These are phyloP conservation scores for Epirrita christyi DNA, from an alignment of 2,888 invertebrate genomes.

Conservation along the genomic window DNA sequence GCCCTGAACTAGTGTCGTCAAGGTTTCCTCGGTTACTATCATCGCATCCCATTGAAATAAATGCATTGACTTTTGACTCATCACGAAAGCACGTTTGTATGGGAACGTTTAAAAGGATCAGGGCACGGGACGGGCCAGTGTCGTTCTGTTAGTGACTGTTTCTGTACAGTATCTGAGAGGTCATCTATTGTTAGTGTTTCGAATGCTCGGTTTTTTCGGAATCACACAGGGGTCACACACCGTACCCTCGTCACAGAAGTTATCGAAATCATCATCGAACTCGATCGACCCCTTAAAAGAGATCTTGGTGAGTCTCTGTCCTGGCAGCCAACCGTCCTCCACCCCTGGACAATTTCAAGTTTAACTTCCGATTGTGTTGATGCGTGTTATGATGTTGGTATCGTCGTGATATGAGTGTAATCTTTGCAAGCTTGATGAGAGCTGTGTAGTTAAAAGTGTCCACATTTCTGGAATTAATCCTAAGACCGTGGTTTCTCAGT, in stretches of 20 bases:
- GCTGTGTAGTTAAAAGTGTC: slow-evolving; percentile 43
- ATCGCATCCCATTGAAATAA: background rate
- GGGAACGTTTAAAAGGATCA: slow-evolving; percentile 34
- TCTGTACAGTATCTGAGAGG: slow-evolving; percentile 55
- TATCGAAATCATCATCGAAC: slow-evolving; percentile 82
- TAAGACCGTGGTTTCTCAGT: background rate
- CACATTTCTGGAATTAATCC: background rate
- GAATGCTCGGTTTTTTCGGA: slow-evolving; percentile 66
- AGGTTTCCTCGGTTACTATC: no score
- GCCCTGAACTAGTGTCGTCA: no score
- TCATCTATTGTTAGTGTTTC: slow-evolving; percentile 58
- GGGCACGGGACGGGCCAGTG: slow-evolving; percentile 42
- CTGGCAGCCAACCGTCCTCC: slow-evolving; percentile 82
- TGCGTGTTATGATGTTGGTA: slow-evolving; percentile 40
- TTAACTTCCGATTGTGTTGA: slow-evolving; percentile 64
- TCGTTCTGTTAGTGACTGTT: slow-evolving; percentile 54
- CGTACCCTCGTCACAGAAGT: slow-evolving; percentile 79
- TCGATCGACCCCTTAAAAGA: slow-evolving; percentile 79
- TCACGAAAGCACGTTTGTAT: slow-evolving; percentile 24
- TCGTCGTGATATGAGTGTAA: slow-evolving; percentile 48
- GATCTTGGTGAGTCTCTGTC: slow-evolving; percentile 82
- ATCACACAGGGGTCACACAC: slow-evolving; percentile 69
- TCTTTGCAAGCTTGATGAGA: slow-evolving; percentile 53
- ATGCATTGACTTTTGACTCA: background rate
- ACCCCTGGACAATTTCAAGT: slow-evolving; percentile 73